A percentile compares a stretch with the other conserved stretches of the same genome.
phyloP scores from a whole-genome alignment of 53 echinoderm and acorn worm genomes.

The Luidia sarsii region DNA sequence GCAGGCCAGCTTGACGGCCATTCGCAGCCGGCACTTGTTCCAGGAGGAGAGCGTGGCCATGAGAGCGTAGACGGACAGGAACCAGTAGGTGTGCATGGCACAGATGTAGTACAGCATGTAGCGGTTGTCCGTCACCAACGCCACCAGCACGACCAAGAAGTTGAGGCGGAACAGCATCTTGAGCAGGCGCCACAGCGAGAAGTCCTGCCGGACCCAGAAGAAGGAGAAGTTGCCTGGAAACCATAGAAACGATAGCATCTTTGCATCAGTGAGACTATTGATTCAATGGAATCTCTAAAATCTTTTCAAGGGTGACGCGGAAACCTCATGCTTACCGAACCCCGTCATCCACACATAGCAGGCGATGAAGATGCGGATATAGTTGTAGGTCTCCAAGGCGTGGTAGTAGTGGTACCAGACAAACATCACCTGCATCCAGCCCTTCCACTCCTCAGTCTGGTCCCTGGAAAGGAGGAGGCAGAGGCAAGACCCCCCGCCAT shows the following conservation, averaged over 20 bases:
- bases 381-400: constrained; percentile 79
- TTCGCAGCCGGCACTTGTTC: constrained; percentile 61
- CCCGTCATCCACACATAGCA: constrained; percentile 97
- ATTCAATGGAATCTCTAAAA: too few species aligned
- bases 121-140: constrained; percentile 70
- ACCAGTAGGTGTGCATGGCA: constrained; percentile 95
- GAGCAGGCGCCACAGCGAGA: constrained; percentile 72
- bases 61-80: constrained; percentile 76
- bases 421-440: constrained; percentile 94
- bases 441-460: constrained; percentile 94
- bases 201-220: constrained; percentile 87
- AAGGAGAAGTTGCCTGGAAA: constrained; percentile 94
- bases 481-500: too few species aligned
- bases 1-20: constrained; percentile 73
- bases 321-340: constrained; percentile 87
- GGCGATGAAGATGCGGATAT: constrained; percentile 79
- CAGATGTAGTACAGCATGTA: constrained; percentile 96
- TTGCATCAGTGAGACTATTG: too few species aligned
- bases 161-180: constrained; percentile 92
- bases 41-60: constrained; percentile 74
- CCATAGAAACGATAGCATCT: background rate
- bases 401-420: constrained; percentile 90
- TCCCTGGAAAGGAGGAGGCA: constrained; percentile 50
- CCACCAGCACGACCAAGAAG: constrained; percentile 68
- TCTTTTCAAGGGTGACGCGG: too few species aligned